Percentiles rank a stretch among this genome's conserved stretches.
These are phyloP conservation scores for Abscondita cerata DNA, from an alignment of 2,888 invertebrate species.

Conservation along the genomic window DNA sequence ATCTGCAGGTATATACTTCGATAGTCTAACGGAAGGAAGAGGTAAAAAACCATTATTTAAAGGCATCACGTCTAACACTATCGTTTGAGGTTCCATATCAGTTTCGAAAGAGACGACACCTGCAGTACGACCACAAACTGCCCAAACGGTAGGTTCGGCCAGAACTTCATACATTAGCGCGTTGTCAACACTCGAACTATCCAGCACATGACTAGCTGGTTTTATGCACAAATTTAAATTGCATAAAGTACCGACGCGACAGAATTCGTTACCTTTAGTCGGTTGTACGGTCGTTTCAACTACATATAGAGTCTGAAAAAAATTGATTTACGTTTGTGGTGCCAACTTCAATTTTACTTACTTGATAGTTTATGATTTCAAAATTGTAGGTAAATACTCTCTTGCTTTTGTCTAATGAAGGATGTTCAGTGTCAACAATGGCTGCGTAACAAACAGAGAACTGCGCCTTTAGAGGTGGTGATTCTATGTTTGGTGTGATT, in stretches of 20 bases:
- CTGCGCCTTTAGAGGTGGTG: constrained; percentile 65
- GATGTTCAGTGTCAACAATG: constrained; percentile 48
- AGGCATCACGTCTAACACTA: constrained; percentile 91
- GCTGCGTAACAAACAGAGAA: constrained; percentile 68
- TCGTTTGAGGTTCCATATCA: constrained; percentile 67
- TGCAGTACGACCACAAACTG: constrained; percentile 88
- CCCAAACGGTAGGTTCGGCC: constrained; percentile 93
- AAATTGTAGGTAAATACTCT: constrained; percentile 72
- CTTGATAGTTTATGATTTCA: constrained; percentile 82
- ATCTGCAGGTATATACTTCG: constrained; percentile 86
- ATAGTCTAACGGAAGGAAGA: constrained; percentile 84
- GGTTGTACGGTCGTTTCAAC: constrained; percentile 81
- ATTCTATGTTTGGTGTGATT: constrained; percentile 55
- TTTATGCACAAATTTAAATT: constrained; percentile 78
- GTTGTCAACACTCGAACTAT: constrained; percentile 49
- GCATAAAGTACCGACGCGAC: constrained; percentile 88
- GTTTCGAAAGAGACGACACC: constrained; percentile 66
- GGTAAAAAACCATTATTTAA: constrained; percentile 90
- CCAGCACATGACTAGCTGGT: constrained; percentile 42
- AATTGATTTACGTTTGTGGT: too few relatives aligned
- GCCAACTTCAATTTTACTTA: too few relatives aligned
- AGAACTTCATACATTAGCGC: constrained; percentile 93
- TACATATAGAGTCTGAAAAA: constrained; percentile 77
- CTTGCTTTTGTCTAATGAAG: constrained; percentile 50
- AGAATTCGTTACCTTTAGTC: constrained; percentile 81